Evolutionary conservation across 2,797 vertebrate species (phyloP).

Genomic region (Pogoniulus pusillus): DNA sequence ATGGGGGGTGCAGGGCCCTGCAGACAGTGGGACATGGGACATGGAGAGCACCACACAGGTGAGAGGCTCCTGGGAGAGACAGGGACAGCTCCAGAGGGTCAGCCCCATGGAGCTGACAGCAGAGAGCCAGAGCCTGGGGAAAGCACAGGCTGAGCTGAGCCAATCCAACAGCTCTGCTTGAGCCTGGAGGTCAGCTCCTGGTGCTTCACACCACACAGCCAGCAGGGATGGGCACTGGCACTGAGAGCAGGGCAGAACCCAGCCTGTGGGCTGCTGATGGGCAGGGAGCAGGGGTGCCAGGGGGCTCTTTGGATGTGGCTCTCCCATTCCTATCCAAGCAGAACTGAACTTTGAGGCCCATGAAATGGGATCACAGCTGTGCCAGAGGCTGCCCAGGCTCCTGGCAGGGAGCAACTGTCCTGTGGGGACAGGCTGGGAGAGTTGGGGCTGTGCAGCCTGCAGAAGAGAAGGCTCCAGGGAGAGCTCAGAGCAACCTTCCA

Average conservation of each 20-base stretch:
- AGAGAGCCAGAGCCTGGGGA: neutral
- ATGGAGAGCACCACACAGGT: fast-evolving
- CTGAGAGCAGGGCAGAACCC: neutral
- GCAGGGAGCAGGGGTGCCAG: fast-evolving
- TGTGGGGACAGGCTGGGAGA: too few species aligned
- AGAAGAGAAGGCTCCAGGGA: too few species aligned
- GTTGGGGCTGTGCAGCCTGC: too few species aligned
- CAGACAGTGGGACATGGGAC: neutral
- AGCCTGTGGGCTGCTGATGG: fast-evolving
- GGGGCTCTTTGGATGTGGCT: neutral
- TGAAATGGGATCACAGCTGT: neutral
- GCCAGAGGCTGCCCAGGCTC: neutral
- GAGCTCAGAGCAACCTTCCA: too few species aligned
- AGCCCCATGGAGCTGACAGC: neutral
- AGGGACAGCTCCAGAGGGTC: neutral
- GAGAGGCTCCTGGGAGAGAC: neutral
- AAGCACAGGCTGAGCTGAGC: neutral
- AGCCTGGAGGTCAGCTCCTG: neutral
- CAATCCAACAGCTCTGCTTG: neutral
- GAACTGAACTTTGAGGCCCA: neutral
- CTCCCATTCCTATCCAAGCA: neutral
- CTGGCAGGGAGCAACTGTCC: neutral
- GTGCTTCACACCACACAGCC: neutral
- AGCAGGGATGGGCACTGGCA: neutral
- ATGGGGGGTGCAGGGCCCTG: neutral